Conservation (phyloP, 2,113 vertebrate species). For the Vulpes ferrilata region DNA sequence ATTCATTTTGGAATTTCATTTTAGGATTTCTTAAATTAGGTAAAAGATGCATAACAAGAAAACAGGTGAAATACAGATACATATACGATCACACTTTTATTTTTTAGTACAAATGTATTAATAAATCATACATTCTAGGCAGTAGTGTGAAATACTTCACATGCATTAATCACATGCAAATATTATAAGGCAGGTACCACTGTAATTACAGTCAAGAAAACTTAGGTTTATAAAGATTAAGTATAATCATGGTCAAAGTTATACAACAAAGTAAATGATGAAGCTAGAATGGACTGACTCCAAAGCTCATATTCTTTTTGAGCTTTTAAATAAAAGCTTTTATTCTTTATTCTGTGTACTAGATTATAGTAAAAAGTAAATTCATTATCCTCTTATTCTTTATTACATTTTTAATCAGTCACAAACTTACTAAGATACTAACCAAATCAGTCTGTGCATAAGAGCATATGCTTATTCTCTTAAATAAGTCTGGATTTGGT, state of each 20-base stretch:
- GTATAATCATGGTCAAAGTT: background rate
- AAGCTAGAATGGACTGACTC: background rate
- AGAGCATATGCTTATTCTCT: background rate
- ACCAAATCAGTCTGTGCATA: background rate
- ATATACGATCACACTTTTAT: background rate
- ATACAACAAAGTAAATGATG: background rate
- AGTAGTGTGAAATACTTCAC: background rate
- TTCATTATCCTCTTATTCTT: background rate
- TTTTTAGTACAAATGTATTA: constrained; percentile 7
- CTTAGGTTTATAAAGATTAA: constrained; percentile 17
- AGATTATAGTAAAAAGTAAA: background rate
- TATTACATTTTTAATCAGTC: background rate
- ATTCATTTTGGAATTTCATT: background rate
- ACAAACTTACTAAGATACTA: background rate
- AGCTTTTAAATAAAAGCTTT: background rate
- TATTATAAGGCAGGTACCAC: background rate
- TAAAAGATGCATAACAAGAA: constrained; percentile 39
- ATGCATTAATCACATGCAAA: background rate
- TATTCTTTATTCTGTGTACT: background rate
- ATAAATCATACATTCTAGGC: background rate
- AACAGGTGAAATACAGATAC: background rate
- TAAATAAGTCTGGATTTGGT: background rate
- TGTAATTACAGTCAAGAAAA: background rate
- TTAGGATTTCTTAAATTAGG: constrained; percentile 6
- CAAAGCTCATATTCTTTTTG: background rate